Evolutionary conservation across 2,797 vertebrate species (phyloP).

Genomic region (Poliocrania exsul): DNA sequence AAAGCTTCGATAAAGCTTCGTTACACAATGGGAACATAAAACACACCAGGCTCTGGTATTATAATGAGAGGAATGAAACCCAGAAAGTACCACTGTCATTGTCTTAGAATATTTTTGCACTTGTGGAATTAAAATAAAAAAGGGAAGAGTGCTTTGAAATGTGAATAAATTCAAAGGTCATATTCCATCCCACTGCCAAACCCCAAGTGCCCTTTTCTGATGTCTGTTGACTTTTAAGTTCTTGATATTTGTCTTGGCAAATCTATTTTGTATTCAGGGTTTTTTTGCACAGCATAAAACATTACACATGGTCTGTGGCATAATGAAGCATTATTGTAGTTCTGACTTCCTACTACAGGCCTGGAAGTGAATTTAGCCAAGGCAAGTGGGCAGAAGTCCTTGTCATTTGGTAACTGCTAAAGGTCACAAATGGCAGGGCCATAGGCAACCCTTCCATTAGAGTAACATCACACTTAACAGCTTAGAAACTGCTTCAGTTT

Average conservation of each 20-base stretch:
- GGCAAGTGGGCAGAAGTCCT: slow-evolving; percentile 2
- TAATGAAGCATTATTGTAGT: slow-evolving; percentile 23
- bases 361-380: slow-evolving; percentile 1
- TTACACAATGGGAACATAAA: not conserved
- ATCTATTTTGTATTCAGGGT: slow-evolving; percentile 19
- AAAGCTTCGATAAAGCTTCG: not conserved
- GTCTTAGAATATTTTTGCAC: not conserved
- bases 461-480: not conserved
- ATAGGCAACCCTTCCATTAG: not conserved
- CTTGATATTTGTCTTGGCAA: slow-evolving; percentile 45
- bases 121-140: not conserved
- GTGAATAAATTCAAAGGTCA: slow-evolving; percentile 45
- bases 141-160: not conserved
- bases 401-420: not conserved
- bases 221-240: slow-evolving; percentile 44
- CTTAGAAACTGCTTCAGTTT: not conserved
- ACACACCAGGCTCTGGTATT: not conserved
- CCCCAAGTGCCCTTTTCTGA: slow-evolving; percentile 14
- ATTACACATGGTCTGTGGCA: not conserved
- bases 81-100: not conserved
- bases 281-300: not conserved
- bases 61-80: not conserved
- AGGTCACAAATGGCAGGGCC: slow-evolving; percentile 25
- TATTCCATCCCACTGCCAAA: not conserved
- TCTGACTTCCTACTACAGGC: not conserved